Percentiles rank a stretch among this genome's conserved stretches.
Conservation (phyloP, 2,888 invertebrate species). For the Lycocerus yunnanus region DNA sequence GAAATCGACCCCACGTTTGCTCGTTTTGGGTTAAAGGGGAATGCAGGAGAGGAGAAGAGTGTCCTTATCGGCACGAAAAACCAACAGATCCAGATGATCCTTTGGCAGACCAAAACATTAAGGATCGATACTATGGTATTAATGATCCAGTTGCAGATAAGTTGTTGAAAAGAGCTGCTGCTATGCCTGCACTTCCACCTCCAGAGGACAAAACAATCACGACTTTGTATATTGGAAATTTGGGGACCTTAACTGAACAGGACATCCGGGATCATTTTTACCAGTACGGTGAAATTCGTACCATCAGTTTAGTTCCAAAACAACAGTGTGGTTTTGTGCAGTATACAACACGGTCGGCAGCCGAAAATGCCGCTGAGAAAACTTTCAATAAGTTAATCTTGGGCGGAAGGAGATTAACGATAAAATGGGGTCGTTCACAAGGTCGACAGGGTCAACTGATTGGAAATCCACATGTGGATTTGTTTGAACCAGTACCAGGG, state of each 20-base stretch:
- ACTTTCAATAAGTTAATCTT: constrained; percentile 90
- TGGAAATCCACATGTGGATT: constrained; percentile 59
- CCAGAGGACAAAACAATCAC: constrained; percentile 97
- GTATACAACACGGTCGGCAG: constrained; percentile 86
- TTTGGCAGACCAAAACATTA: constrained; percentile 93
- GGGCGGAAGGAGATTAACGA: constrained; percentile 88
- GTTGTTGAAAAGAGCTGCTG: constrained; percentile 84
- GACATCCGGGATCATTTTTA: constrained; percentile 96
- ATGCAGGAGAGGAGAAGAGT: constrained; percentile 94
- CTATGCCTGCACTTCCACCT: constrained; percentile 92
- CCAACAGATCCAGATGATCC: constrained; percentile 98
- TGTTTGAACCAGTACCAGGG: constrained; percentile 77
- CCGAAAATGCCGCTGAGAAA: constrained; percentile 93
- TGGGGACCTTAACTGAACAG: constrained; percentile 89
- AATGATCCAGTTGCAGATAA: constrained; percentile 98
- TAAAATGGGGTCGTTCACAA: constrained; percentile 98
- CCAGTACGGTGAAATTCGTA: constrained; percentile 97
- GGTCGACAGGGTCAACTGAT: constrained; percentile 65
- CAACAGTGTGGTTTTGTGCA: constrained; percentile 98
- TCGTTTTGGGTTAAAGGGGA: constrained; percentile 99
- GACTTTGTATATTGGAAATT: constrained; percentile 95
- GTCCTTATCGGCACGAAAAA: constrained; percentile 94
- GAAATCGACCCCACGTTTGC: constrained; percentile 94
- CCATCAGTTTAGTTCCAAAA: constrained; percentile 87
- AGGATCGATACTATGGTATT: constrained; percentile 90